Percentiles rank a stretch among this genome's conserved stretches.
These are phyloP conservation scores for Drosophila teissieri DNA, from an alignment of 1,140 invertebrate species.

Conservation along the genomic window DNA sequence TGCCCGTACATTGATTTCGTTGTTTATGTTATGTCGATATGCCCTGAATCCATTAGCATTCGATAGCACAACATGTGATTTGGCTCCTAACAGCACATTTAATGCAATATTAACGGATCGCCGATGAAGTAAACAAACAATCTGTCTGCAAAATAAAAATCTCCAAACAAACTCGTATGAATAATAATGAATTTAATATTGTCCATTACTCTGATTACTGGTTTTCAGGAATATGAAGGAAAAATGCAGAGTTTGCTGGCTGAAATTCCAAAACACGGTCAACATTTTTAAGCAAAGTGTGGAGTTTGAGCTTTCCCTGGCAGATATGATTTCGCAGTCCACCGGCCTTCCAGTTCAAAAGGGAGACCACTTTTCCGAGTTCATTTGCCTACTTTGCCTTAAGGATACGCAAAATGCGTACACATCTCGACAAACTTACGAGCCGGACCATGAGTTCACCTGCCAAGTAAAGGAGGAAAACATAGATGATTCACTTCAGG, in stretches of 20 bases:
- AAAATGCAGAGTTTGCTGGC: neutral
- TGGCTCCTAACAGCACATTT: conserved; percentile 1
- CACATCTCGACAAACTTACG: no score
- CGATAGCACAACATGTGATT: conserved; percentile 7
- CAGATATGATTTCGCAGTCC: neutral
- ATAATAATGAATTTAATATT: neutral
- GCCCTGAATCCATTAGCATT: neutral
- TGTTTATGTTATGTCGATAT: conserved; percentile 6
- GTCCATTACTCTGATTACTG: no score
- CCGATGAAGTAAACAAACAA: neutral
- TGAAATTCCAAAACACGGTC: neutral
- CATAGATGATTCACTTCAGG: no score
- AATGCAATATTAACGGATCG: neutral
- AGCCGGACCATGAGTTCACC: no score
- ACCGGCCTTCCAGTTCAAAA: neutral
- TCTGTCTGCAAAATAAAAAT: neutral
- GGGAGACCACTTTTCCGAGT: neutral
- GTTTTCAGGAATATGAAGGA: neutral
- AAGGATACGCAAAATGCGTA: no score
- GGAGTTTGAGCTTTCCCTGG: neutral
- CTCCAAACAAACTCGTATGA: no score
- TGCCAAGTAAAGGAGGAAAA: no score
- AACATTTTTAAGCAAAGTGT: neutral
- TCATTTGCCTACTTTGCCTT: no score
- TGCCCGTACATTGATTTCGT: neutral